Evolutionary conservation across 1,140 invertebrate species (phyloP), one percentile per base, ranked within the genome.

Genomic region (Drosophila funebris): DNA sequence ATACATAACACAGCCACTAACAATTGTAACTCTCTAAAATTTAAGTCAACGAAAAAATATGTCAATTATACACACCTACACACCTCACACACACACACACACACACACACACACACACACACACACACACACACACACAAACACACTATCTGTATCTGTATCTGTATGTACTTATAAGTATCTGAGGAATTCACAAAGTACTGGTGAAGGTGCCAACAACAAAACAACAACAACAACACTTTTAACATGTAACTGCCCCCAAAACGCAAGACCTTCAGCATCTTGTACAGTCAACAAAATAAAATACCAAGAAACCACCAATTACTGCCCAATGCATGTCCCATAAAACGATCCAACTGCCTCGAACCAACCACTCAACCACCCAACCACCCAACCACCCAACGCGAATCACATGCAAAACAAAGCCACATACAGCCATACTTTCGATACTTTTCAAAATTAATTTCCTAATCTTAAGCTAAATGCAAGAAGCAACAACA

Each of bases 141-240:
- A 68, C 31, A 70, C 20, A 13, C 4, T 61, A 11, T 53, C 16
- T 58, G 4, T 61, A 11, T 53, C 16, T 58, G 27, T 67, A 48
- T 57, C 33, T 68, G 18, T 62, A 69, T 69, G 33, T 69, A 73
- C 36, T 39, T 56, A 22, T 69, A 70, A 73, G 52, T 60, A 72
- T 27, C 31, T 63, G 39, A 60, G 27, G 16, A 43, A 67, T 61
- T 36, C 24, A 22, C 43, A 13, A 36, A 36, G 0, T n/a, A 36
- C 52, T 58, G 71, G 58, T 58, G 58, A 72, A 29, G 66, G 73
- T 52, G 46, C 69, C 50, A 41, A 64, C 33, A 66, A 46, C 46
- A 29, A 52, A 33, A 18, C 13, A 70, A 66, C 53, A 57, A 36
- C 18, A 36, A 20, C 33, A 7, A 27, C 13, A 52, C 36, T 39